These are phyloP conservation scores for Zootoca vivipara DNA, from an alignment of 2,113 vertebrate genomes.

Conservation along the genomic window DNA sequence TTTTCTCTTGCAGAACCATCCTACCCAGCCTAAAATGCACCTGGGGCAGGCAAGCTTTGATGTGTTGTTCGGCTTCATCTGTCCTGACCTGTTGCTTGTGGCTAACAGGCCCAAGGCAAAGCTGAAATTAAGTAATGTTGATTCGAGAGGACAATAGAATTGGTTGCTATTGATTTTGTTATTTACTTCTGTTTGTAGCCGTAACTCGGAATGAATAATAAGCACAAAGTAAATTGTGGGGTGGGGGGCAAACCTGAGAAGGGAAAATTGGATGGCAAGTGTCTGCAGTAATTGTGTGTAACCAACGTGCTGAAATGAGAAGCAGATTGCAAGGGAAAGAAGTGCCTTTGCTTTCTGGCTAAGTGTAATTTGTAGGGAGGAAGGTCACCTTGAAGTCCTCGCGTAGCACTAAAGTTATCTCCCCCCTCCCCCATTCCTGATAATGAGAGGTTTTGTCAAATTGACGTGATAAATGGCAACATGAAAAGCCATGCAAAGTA, in stretches of 20 bases:
- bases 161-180: constrained; percentile 16
- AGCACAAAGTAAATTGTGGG: neutral
- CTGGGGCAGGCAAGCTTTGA: rapidly evolving
- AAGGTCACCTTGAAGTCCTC: constrained; percentile 7
- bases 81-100: neutral
- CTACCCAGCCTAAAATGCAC: neutral
- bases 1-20: neutral
- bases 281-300: constrained; percentile 1
- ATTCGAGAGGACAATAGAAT: neutral
- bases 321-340: neutral
- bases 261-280: neutral
- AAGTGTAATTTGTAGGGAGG: constrained; percentile 14
- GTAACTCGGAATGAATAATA: constrained; percentile 4
- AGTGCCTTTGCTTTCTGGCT: neutral
- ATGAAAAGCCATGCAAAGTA: constrained; percentile 10
- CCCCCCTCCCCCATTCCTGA: neutral
- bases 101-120: neutral
- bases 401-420: constrained; percentile 30
- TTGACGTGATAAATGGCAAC: constrained; percentile 23
- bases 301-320: constrained; percentile 6
- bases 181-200: constrained; percentile 20
- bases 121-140: neutral
- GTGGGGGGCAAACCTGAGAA: neutral
- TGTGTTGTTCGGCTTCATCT: neutral
- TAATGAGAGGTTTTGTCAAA: constrained; percentile 38